A percentile compares a stretch with the other conserved stretches of the same genome.
These are phyloP conservation scores for Liopterus haemorrhoidalis DNA, from an alignment of 2,888 invertebrate genomes.

Conservation along the genomic window DNA sequence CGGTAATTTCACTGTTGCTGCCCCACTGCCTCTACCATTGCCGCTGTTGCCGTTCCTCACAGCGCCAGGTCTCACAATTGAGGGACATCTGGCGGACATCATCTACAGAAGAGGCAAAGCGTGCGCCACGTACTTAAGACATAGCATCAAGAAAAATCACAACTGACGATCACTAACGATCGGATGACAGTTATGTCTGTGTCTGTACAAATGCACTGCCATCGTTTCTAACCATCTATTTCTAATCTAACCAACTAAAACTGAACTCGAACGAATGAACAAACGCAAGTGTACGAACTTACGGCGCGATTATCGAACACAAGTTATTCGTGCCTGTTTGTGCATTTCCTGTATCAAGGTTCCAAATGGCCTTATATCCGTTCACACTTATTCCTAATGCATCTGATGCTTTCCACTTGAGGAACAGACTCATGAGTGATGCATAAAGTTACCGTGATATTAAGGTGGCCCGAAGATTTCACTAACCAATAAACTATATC, in stretches of 20 bases:
- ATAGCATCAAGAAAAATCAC: constrained; percentile 55
- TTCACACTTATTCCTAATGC: no score
- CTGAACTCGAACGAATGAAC: no score
- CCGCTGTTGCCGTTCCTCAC: constrained; percentile 44
- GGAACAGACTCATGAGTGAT: no score
- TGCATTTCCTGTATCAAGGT: constrained; percentile 38
- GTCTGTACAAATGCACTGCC: constrained; percentile 13
- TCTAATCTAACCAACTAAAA: no score
- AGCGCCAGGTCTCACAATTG: constrained; percentile 48
- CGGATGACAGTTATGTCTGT: constrained; percentile 6
- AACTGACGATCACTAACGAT: constrained; percentile 36
- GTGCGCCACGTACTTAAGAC: constrained; percentile 62
- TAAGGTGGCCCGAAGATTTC: constrained; percentile 39
- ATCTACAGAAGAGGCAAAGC: constrained; percentile 56
- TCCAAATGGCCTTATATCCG: constrained; percentile 40
- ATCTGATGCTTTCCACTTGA: no score
- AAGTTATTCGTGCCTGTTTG: constrained; percentile 17
- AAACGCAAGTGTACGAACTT: no score
- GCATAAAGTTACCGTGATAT: constrained; percentile 9
- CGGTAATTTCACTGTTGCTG: constrained; percentile 46
- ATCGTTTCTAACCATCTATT: no score
- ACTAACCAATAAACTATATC: constrained; percentile 2
- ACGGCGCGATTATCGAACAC: constrained; percentile 15
- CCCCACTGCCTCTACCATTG: constrained; percentile 32
- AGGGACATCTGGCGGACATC: constrained; percentile 56